Conservation (phyloP, 2,113 vertebrate species). For the Pterocles gutturalis region DNA sequence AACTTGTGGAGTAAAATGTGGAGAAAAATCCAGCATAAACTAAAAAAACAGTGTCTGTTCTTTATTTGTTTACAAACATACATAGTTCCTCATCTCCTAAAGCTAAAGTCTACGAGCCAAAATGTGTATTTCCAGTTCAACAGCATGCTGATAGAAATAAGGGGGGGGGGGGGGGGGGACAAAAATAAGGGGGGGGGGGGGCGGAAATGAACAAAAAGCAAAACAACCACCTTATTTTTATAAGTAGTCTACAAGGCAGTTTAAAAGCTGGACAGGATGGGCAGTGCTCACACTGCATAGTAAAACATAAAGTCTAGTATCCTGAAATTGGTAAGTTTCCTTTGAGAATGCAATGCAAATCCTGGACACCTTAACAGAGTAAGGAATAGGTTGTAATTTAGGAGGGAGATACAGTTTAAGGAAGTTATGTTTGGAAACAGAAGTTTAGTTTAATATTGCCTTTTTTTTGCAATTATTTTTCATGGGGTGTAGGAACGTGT, state of each 20-base stretch:
- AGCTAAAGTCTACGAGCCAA: not conserved
- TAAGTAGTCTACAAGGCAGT: not conserved
- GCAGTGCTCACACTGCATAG: not conserved
- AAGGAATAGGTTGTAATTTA: not conserved
- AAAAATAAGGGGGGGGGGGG: too few relatives aligned
- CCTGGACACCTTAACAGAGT: not conserved
- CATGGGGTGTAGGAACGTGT: slow-evolving; percentile 86
- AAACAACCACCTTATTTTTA: not conserved
- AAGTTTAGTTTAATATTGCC: not conserved
- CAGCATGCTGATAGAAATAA: not conserved
- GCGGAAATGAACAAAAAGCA: not conserved
- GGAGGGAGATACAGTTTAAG: not conserved
- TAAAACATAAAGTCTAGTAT: not conserved
- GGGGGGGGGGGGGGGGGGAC: too few relatives aligned
- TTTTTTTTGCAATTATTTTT: not conserved
- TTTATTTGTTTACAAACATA: not conserved
- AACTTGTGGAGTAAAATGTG: not conserved
- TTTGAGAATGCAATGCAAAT: not conserved
- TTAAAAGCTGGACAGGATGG: not conserved
- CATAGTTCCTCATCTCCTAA: not conserved
- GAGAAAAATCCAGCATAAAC: not conserved
- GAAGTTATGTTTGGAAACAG: not conserved
- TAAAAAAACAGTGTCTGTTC: not conserved
- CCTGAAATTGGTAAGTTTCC: not conserved
- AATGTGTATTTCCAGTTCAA: not conserved